Conservation (phyloP, 2,888 invertebrate species). For the Ennomos fuscantarius region DNA sequence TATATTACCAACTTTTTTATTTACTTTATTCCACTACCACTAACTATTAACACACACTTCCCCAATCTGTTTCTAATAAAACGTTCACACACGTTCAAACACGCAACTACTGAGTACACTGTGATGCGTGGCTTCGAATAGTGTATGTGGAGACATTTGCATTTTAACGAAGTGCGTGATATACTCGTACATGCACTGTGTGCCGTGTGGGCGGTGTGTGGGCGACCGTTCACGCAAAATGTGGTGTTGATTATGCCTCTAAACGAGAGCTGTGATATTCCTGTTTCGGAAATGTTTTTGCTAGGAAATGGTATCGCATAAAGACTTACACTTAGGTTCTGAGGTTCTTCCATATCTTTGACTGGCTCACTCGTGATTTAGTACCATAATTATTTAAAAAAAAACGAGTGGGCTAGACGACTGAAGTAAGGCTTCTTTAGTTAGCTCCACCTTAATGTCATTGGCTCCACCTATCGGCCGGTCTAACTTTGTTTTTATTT, state of each 20-base stretch:
- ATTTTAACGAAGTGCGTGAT: slow-evolving; percentile 37
- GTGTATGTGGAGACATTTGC: slow-evolving; percentile 22
- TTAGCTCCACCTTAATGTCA: too few relatives aligned
- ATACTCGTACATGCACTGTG: too few relatives aligned
- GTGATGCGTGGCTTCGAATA: background rate
- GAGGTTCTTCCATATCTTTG: too few relatives aligned
- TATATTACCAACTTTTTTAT: too few relatives aligned
- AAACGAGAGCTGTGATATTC: slow-evolving; percentile 8
- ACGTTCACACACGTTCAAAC: background rate
- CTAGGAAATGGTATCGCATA: background rate
- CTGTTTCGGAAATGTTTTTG: slow-evolving; percentile 23
- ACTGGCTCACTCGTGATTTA: too few relatives aligned
- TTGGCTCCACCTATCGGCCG: too few relatives aligned
- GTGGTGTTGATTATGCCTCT: slow-evolving; percentile 20
- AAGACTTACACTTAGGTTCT: background rate
- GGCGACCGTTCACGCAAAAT: slow-evolving; percentile 26
- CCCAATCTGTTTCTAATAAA: background rate
- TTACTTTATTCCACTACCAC: too few relatives aligned
- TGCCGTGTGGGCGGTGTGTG: background rate
- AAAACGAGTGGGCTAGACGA: too few relatives aligned
- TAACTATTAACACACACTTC: background rate
- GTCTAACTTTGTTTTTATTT: too few relatives aligned
- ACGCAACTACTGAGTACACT: background rate
- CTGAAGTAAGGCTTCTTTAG: too few relatives aligned
- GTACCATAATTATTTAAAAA: too few relatives aligned